These are phyloP conservation scores for Nothocercus nigrocapillus DNA, from an alignment of 2,113 vertebrate species.

Conservation along the genomic window DNA sequence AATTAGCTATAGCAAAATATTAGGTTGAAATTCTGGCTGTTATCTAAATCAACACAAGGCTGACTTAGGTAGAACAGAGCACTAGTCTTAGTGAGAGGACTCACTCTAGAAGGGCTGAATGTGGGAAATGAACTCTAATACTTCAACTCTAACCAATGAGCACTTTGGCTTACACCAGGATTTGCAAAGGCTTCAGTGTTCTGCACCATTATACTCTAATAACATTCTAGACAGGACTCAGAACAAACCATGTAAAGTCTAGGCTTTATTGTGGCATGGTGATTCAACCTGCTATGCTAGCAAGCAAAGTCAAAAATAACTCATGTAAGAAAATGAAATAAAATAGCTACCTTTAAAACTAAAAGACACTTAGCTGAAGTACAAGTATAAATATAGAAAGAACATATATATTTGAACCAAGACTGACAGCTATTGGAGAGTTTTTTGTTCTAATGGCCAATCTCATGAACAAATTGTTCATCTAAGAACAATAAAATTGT, in stretches of 20 bases:
- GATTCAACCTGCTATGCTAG: not conserved
- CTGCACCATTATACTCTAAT: not conserved
- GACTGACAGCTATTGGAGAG: not conserved
- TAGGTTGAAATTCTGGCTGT: not conserved
- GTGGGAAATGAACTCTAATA: not conserved
- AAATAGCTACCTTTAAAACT: conserved; percentile 14
- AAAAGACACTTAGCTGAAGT: not conserved
- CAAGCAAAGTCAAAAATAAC: conserved; percentile 13
- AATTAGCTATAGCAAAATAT: not conserved
- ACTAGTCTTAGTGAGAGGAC: not conserved
- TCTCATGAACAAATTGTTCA: not conserved
- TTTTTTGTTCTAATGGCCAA: not conserved
- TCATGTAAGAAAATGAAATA: not conserved
- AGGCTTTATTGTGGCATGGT: not conserved
- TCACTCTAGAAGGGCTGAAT: not conserved
- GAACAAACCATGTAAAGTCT: not conserved
- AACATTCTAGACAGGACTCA: not conserved
- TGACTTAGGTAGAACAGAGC: not conserved
- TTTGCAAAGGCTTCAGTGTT: not conserved
- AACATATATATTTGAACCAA: not conserved
- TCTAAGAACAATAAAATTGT: not conserved
- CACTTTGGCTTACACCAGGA: not conserved
- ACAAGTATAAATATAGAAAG: conserved; percentile 1
- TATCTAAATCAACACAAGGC: not conserved
- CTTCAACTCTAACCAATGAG: not conserved